phyloP scores from a whole-genome alignment of 2,888 invertebrate species.

The Xylocampa areola region DNA sequence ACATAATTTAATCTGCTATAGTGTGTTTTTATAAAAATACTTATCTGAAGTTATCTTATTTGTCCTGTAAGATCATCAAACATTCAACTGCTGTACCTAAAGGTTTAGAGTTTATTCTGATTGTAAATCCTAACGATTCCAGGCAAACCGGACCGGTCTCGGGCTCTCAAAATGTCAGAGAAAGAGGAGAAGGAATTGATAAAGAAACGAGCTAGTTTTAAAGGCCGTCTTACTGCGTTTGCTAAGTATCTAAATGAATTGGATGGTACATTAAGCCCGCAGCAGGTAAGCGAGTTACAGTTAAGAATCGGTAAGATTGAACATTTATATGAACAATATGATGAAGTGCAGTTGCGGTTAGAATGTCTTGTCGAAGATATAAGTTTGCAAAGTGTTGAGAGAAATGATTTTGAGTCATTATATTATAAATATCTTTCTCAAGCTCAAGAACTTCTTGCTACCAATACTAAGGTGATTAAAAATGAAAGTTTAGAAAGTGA shows the following conservation, averaged over 20 bases:
- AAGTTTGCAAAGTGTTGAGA: slow-evolving; percentile 10
- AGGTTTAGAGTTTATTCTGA: too few relatives aligned
- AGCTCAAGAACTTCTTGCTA: slow-evolving; percentile 11
- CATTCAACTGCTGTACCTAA: too few relatives aligned
- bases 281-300: slow-evolving; percentile 13
- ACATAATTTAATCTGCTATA: too few relatives aligned
- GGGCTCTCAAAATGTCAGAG: too few relatives aligned
- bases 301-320: slow-evolving; percentile 25
- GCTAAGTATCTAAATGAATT: slow-evolving; percentile 7
- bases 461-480: slow-evolving; percentile 14
- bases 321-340: slow-evolving; percentile 16
- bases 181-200: slow-evolving; percentile 12
- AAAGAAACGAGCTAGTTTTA: slow-evolving; percentile 24
- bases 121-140: slow-evolving; percentile 2
- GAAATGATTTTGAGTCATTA: slow-evolving; percentile 15
- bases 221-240: slow-evolving; percentile 25
- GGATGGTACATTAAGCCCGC: not conserved
- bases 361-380: slow-evolving; percentile 23
- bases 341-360: slow-evolving; percentile 28
- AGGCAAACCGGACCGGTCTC: too few relatives aligned
- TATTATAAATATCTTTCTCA: slow-evolving; percentile 19
- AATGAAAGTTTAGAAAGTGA: slow-evolving; percentile 6
- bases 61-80: too few relatives aligned
- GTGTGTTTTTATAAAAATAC: too few relatives aligned
- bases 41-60: too few relatives aligned